A percentile compares a stretch with the other conserved stretches of the same genome.
Evolutionary conservation across 2,113 vertebrate species (phyloP).

Genomic region (Pao palembangensis): DNA sequence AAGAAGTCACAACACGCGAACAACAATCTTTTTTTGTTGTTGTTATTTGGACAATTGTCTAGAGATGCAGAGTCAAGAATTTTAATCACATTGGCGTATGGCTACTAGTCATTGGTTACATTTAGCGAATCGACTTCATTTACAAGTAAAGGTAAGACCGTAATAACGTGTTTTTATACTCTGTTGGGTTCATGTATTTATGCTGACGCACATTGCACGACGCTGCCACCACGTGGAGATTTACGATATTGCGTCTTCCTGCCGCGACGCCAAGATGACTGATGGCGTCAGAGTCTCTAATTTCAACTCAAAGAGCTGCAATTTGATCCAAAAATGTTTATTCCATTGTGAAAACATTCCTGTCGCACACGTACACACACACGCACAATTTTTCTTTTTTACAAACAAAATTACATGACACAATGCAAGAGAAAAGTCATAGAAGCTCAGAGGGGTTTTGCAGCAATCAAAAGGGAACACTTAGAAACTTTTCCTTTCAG

Average conservation of each 20-base stretch:
- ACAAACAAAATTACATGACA: constrained; percentile 52
- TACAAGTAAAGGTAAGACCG: no score
- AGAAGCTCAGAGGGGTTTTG: constrained; percentile 63
- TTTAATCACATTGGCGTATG: no score
- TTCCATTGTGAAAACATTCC: constrained; percentile 62
- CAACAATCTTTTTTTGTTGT: no score
- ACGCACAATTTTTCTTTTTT: constrained; percentile 46
- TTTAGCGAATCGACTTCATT: no score
- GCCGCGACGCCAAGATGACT: not conserved
- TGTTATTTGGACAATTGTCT: no score
- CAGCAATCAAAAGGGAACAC: constrained; percentile 44
- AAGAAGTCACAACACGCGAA: no score
- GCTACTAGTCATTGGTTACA: no score
- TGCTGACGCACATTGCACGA: not conserved
- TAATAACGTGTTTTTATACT: no score
- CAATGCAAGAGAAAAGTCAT: constrained; percentile 57
- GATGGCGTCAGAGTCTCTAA: no score
- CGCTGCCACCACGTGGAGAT: constrained; percentile 48
- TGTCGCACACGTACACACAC: constrained; percentile 15
- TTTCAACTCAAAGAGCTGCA: not conserved
- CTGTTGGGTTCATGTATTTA: no score
- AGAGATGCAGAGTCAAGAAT: no score
- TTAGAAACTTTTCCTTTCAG: constrained; percentile 11
- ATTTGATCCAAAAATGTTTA: constrained; percentile 63
- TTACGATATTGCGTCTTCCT: no score